Conservation (phyloP, 2,888 invertebrate genomes). For the Papilio protenor region DNA sequence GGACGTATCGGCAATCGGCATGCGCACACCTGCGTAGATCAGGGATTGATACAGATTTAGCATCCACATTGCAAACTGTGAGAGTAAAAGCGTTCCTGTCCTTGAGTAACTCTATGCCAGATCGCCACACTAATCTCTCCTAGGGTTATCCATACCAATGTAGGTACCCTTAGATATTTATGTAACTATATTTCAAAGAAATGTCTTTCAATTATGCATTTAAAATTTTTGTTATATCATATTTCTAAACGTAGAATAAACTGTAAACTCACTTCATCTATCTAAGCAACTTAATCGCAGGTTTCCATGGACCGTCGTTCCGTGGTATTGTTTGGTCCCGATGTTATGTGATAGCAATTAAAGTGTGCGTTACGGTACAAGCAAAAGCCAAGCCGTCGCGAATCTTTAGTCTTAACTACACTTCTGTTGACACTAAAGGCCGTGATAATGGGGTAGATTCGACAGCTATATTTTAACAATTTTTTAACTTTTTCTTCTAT, state of each 20-base stretch:
- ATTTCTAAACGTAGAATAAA: neutral
- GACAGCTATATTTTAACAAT: too few species aligned
- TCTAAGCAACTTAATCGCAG: neutral
- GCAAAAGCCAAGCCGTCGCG: conserved; percentile 25
- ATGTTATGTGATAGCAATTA: conserved; percentile 28
- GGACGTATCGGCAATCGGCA: conserved; percentile 62
- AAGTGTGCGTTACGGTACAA: conserved; percentile 27
- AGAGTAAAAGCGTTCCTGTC: neutral
- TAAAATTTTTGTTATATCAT: too few species aligned
- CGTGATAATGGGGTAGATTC: neutral
- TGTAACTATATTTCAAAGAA: too few species aligned
- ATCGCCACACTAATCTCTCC: too few species aligned
- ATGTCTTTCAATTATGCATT: too few species aligned
- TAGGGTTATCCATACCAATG: too few species aligned
- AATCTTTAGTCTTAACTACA: conserved; percentile 12
- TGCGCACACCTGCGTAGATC: conserved; percentile 53
- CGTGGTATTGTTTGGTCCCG: conserved; percentile 25
- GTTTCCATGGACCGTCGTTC: neutral
- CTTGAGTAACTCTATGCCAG: too few species aligned
- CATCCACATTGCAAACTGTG: conserved; percentile 36
- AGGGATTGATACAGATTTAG: conserved; percentile 52
- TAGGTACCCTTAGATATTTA: too few species aligned
- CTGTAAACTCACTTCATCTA: neutral
- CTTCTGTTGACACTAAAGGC: conserved; percentile 13
- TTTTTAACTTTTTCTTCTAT: too few species aligned